These are phyloP conservation scores for Urophycis tenuis DNA, from an alignment of 2,797 vertebrate genomes.

Conservation along the genomic window DNA sequence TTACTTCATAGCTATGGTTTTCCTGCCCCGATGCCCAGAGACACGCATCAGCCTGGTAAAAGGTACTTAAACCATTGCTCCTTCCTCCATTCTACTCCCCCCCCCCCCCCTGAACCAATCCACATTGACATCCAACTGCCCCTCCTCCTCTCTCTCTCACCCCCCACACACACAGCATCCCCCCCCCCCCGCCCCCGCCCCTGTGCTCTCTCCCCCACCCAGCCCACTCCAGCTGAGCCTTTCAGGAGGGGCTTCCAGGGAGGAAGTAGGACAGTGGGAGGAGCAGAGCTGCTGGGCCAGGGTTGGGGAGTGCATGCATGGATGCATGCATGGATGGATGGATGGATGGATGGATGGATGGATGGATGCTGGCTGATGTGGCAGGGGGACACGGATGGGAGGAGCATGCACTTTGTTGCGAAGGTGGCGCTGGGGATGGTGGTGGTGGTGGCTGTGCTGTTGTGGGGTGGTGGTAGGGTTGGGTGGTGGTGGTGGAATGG, in stretches of 20 bases:
- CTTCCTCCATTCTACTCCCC: not conserved
- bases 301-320: too few relatives aligned
- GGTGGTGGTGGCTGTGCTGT: too few relatives aligned
- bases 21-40: not conserved
- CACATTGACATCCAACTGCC: not conserved
- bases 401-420: not conserved
- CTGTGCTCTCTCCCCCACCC: not conserved
- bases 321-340: constrained; percentile 11
- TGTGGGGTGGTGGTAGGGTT: too few relatives aligned
- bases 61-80: not conserved
- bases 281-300: constrained; percentile 27
- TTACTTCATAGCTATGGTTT: not conserved
- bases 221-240: constrained; percentile 36
- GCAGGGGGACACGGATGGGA: not conserved
- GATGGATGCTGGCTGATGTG: not conserved
- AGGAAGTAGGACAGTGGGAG: constrained; percentile 63
- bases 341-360: not conserved
- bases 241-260: constrained; percentile 50
- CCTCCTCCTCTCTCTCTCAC: constrained; percentile 5
- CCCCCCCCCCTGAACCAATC: not conserved
- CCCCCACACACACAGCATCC: not conserved
- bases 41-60: not conserved
- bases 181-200: not conserved
- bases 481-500: too few relatives aligned
- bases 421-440: not conserved